These are phyloP conservation scores for Stomorhina lunata DNA, from an alignment of 2,888 invertebrate genomes.

Conservation along the genomic window DNA sequence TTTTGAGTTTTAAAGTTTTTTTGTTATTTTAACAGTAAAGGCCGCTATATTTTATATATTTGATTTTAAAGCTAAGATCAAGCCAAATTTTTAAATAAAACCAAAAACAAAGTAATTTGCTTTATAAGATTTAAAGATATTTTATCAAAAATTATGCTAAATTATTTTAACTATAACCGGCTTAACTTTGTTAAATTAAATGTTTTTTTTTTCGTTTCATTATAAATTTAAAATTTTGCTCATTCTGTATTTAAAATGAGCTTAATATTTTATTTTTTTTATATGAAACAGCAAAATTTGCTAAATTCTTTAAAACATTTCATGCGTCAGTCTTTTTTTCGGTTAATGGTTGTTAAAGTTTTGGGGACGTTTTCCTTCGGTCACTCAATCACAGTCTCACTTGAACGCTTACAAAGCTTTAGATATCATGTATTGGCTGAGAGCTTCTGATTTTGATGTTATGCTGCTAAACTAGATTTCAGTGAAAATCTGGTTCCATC, in stretches of 20 bases:
- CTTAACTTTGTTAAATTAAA: slow-evolving; percentile 14
- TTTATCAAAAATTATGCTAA: slow-evolving; percentile 43
- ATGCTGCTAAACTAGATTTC: slow-evolving; percentile 68
- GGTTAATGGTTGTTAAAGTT: not conserved
- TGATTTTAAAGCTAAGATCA: slow-evolving; percentile 34
- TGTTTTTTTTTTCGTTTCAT: slow-evolving; percentile 3
- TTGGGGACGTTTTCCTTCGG: slow-evolving; percentile 4
- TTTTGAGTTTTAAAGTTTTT: not conserved
- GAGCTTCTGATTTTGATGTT: not conserved
- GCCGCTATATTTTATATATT: not conserved
- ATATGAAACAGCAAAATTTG: not conserved
- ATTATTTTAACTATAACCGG: slow-evolving; percentile 50
- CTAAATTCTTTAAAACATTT: slow-evolving; percentile 10
- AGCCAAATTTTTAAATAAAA: slow-evolving; percentile 4
- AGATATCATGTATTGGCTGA: not conserved
- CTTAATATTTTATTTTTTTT: slow-evolving; percentile 6
- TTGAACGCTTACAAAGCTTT: not conserved
- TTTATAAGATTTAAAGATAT: slow-evolving; percentile 8
- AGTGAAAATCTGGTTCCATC: slow-evolving; percentile 66
- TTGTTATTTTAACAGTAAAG: not conserved
- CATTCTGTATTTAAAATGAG: not conserved
- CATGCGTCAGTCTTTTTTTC: not conserved
- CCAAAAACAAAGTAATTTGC: slow-evolving; percentile 5
- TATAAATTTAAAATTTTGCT: slow-evolving; percentile 9
- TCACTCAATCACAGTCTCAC: not conserved